These are phyloP conservation scores for Crotalus helleri DNA, from an alignment of 2,113 vertebrate species.

Conservation along the genomic window DNA sequence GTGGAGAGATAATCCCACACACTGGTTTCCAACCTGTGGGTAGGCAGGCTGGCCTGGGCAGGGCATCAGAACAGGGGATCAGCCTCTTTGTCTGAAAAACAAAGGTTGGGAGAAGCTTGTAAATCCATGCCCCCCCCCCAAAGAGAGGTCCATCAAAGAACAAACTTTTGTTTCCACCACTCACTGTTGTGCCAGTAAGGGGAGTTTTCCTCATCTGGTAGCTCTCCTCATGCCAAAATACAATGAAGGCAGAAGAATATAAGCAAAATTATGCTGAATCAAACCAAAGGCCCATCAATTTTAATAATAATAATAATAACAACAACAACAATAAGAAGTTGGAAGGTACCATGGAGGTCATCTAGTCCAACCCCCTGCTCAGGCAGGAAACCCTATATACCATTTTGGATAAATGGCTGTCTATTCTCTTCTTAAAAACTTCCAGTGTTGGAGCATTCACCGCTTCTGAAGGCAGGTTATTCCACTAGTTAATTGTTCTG, in stretches of 20 bases:
- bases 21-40: background rate
- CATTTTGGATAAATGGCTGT: no score
- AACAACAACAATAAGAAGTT: no score
- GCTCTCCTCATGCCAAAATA: background rate
- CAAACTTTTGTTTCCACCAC: background rate
- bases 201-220: background rate
- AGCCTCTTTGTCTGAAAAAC: background rate
- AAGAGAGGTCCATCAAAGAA: background rate
- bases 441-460: no score
- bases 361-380: no score
- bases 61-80: background rate
- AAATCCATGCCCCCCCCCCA: background rate
- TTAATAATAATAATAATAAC: background rate
- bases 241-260: background rate
- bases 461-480: no score
- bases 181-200: background rate
- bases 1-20: background rate
- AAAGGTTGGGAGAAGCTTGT: background rate
- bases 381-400: no score
- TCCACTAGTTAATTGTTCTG: no score
- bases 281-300: background rate
- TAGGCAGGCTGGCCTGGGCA: background rate
- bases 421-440: no score
- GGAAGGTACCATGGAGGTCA: no score
- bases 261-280: background rate